phyloP scores from a whole-genome alignment of 2,113 vertebrate genomes.

The Periophthalmodon schlosseri region DNA sequence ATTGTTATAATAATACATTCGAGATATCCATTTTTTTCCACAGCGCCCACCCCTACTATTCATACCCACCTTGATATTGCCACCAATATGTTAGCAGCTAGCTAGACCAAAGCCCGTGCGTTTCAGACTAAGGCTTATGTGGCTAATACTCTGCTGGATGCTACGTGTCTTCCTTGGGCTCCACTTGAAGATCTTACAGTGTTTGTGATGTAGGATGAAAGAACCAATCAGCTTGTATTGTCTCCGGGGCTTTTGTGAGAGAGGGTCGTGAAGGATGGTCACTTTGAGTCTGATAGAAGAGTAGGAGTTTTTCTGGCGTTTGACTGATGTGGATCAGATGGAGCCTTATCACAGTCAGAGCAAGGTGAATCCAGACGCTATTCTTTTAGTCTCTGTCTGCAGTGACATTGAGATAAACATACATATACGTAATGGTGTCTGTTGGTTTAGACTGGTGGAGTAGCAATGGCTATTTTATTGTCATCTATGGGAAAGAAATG shows the following conservation, averaged over 20 bases:
- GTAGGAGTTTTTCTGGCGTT: conserved; percentile 29
- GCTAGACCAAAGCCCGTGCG: conserved; percentile 3
- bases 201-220: background rate
- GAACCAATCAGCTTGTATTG: conserved; percentile 27
- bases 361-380: conserved; percentile 57
- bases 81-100: too few species aligned
- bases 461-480: background rate
- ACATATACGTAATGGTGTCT: background rate
- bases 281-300: conserved; percentile 57
- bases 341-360: conserved; percentile 58
- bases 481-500: background rate
- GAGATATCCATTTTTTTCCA: too few species aligned
- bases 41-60: too few species aligned
- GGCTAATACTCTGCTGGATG: conserved; percentile 37
- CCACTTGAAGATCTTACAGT: conserved; percentile 4
- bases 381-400: conserved; percentile 25
- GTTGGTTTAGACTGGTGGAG: background rate
- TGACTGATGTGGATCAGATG: conserved; percentile 62
- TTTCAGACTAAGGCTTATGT: conserved; percentile 39
- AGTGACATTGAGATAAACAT: background rate
- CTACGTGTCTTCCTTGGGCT: conserved; percentile 32
- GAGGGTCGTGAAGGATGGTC: conserved; percentile 35
- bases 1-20: too few species aligned
- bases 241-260: conserved; percentile 15
- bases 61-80: too few species aligned